These are phyloP conservation scores for Gordius sp. DNA, from an alignment of 2,888 invertebrate species.

Conservation along the genomic window DNA sequence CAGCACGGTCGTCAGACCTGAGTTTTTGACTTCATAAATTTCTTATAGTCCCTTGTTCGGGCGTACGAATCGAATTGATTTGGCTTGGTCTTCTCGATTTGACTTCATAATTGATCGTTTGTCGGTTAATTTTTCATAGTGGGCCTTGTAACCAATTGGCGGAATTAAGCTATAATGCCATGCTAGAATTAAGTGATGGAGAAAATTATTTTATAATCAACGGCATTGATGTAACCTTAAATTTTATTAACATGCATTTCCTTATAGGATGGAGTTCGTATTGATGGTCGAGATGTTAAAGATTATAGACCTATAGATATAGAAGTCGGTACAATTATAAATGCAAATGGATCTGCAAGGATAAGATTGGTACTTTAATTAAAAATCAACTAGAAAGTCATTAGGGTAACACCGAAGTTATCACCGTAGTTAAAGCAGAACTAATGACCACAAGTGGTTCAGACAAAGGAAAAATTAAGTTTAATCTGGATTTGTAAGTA, in stretches of 20 bases:
- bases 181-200: constrained; percentile 3
- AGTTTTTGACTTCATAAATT: no score
- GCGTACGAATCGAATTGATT: no score
- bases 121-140: no score
- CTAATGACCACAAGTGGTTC: background rate
- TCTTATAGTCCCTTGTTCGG: no score
- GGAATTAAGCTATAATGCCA: no score
- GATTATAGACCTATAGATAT: constrained; percentile 3
- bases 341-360: background rate
- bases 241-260: background rate
- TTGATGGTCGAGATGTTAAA: background rate
- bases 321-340: background rate
- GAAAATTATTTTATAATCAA: constrained; percentile 10
- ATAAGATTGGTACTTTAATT: constrained; percentile 2
- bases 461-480: constrained; percentile 2
- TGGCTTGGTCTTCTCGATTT: no score
- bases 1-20: no score
- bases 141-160: no score
- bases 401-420: constrained; percentile 2
- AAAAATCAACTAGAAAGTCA: background rate
- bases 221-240: constrained; percentile 6
- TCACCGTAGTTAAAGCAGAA: background rate
- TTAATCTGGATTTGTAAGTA: background rate
- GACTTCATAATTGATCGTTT: no score
- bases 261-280: background rate